A percentile compares a stretch with the other conserved stretches of the same genome.
Evolutionary conservation across 2,888 invertebrate species (phyloP).

Genomic region (Agriopis marginaria): DNA sequence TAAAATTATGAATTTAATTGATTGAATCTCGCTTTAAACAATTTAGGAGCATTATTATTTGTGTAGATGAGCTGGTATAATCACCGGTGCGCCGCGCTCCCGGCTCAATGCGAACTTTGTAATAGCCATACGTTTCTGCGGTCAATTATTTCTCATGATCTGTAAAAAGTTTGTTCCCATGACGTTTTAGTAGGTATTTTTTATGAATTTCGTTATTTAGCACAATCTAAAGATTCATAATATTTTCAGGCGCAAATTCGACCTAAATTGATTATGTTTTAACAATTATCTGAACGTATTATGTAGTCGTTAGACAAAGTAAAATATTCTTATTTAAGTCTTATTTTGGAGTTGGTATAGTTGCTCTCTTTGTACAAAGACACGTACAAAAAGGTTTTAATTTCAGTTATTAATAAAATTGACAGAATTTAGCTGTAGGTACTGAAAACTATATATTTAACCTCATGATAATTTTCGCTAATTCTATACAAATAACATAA

Average conservation of each 20-base stretch:
- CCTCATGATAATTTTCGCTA: constrained; percentile 55
- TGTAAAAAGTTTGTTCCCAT: background rate
- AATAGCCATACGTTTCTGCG: constrained; percentile 2
- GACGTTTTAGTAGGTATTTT: background rate
- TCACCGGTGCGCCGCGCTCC: background rate
- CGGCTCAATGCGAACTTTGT: constrained; percentile 23
- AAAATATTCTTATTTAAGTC: too few relatives aligned
- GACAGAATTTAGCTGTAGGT: background rate
- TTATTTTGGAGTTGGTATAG: too few relatives aligned
- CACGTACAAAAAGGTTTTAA: too few relatives aligned
- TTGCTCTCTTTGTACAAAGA: too few relatives aligned
- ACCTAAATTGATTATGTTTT: too few relatives aligned
- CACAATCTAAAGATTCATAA: background rate
- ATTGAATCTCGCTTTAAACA: too few relatives aligned
- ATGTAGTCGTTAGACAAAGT: too few relatives aligned
- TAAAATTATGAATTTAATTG: too few relatives aligned
- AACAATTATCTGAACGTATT: too few relatives aligned
- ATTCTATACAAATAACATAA: constrained; percentile 36
- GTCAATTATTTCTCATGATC: constrained; percentile 11
- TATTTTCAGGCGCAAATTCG: too few relatives aligned
- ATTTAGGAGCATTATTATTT: background rate
- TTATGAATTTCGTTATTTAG: background rate
- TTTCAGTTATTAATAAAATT: background rate
- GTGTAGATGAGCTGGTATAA: background rate
- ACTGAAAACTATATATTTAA: constrained; percentile 56